Evolutionary conservation across 2,113 vertebrate species (phyloP).

Genomic region (Typhlomys cinereus): DNA sequence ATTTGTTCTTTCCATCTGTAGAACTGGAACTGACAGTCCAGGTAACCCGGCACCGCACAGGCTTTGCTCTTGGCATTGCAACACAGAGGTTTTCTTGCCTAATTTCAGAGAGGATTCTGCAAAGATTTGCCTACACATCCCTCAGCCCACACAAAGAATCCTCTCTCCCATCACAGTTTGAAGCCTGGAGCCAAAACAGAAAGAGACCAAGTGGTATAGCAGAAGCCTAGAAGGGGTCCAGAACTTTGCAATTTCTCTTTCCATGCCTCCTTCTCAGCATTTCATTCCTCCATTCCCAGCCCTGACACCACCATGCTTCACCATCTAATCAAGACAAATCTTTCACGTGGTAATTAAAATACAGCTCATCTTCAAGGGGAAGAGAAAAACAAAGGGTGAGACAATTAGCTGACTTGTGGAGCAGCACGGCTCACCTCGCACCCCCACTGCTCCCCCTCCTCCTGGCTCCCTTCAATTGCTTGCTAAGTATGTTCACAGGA

Average conservation of each 20-base stretch:
- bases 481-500: constrained; percentile 67
- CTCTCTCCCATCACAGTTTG: background rate
- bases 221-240: constrained; percentile 13
- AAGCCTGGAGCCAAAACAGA: constrained; percentile 28
- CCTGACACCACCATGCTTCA: constrained; percentile 56
- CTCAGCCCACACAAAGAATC: background rate
- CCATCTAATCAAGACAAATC: constrained; percentile 80
- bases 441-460: background rate
- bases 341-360: constrained; percentile 76
- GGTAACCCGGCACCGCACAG: background rate
- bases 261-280: background rate
- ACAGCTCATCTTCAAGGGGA: constrained; percentile 76
- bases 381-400: constrained; percentile 73
- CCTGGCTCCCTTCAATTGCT: constrained; percentile 11
- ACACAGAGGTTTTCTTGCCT: background rate
- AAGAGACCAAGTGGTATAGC: background rate
- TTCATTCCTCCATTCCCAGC: constrained; percentile 51
- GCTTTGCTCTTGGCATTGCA: background rate
- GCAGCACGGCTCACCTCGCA: constrained; percentile 9
- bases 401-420: constrained; percentile 74
- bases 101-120: background rate
- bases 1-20: background rate
- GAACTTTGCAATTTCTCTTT: background rate
- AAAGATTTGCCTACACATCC: background rate
- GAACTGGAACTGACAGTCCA: background rate